Percentiles rank a stretch among this genome's conserved stretches.
phyloP scores from a whole-genome alignment of 2,888 invertebrate species.

The Drosophila phalerata region DNA sequence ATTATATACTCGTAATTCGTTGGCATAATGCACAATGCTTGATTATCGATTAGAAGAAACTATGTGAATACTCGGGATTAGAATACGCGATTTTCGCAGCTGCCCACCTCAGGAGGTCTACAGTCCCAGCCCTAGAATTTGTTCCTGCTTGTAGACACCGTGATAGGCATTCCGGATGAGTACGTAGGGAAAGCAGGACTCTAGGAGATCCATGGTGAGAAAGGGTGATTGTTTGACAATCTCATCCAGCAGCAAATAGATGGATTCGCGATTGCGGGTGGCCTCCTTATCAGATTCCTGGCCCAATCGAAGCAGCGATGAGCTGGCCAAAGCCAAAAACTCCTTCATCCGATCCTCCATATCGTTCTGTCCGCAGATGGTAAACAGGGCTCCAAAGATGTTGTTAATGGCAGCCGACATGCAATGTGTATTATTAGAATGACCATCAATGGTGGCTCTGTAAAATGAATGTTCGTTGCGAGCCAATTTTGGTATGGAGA shows the following conservation, averaged over 20 bases:
- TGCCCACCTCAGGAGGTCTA: conserved; percentile 25
- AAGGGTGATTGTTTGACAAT: conserved; percentile 99
- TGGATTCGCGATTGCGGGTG: conserved; percentile 97
- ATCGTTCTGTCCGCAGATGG: conserved; percentile 97
- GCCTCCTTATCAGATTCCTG: conserved; percentile 98
- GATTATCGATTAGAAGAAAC: conserved; percentile 46
- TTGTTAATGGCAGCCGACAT: conserved; percentile 98
- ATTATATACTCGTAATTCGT: conserved; percentile 32
- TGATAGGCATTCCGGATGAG: conserved; percentile 99
- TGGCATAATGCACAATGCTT: conserved; percentile 21
- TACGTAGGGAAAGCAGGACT: conserved; percentile 99
- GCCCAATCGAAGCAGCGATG: conserved; percentile 96
- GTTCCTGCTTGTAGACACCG: conserved; percentile 96
- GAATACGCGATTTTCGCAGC: conserved; percentile 7
- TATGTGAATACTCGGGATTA: conserved; percentile 49
- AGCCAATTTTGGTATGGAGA: conserved; percentile 97
- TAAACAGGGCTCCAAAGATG: conserved; percentile 98
- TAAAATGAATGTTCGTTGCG: conserved; percentile 95
- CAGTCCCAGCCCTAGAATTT: conserved; percentile 84
- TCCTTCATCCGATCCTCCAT: conserved; percentile 99
- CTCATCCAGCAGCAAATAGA: conserved; percentile 97
- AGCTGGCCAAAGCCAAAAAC: conserved; percentile 96
- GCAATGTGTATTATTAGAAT: conserved; percentile 99
- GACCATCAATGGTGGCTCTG: conserved; percentile 94
- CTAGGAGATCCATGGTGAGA: conserved; percentile 98